Conservation (phyloP, 2,797 vertebrate species). For the Pseudomugil gertrudae region DNA sequence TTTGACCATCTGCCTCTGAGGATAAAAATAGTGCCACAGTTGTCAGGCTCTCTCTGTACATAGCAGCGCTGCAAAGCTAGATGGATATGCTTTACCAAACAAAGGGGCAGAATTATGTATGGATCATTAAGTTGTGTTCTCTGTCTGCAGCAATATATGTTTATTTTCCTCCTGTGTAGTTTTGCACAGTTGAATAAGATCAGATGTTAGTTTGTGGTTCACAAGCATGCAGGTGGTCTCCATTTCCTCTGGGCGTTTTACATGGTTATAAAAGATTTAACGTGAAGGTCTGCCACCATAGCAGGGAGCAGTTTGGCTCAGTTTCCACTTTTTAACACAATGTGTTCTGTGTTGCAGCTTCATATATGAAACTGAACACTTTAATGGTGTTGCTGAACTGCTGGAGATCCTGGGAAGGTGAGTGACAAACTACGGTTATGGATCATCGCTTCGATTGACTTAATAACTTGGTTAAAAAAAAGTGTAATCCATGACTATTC, state of each 20-base stretch:
- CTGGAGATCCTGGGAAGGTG: constrained; percentile 98
- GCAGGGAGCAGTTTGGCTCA: background rate
- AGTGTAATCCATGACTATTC: too few relatives aligned
- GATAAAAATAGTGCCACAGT: constrained; percentile 78
- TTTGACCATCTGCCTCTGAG: constrained; percentile 75
- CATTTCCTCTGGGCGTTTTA: constrained; percentile 1
- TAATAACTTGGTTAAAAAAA: too few relatives aligned
- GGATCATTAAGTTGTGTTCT: constrained; percentile 21
- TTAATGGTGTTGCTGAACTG: constrained; percentile 96
- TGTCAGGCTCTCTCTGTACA: constrained; percentile 61
- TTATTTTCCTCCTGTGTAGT: background rate
- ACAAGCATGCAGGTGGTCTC: background rate
- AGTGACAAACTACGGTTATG: constrained; percentile 28
- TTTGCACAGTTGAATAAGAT: background rate
- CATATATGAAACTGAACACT: constrained; percentile 98
- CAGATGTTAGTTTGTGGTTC: background rate
- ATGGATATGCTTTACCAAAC: constrained; percentile 41
- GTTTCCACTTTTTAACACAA: background rate
- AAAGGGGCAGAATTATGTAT: constrained; percentile 26
- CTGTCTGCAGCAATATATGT: background rate
- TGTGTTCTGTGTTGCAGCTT: constrained; percentile 81
- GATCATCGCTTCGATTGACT: background rate
- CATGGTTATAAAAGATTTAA: background rate
- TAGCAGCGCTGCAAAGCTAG: constrained; percentile 31
- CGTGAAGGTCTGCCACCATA: background rate